Conservation (phyloP, 1,140 invertebrate genomes). For the Drosophila suzukii region DNA sequence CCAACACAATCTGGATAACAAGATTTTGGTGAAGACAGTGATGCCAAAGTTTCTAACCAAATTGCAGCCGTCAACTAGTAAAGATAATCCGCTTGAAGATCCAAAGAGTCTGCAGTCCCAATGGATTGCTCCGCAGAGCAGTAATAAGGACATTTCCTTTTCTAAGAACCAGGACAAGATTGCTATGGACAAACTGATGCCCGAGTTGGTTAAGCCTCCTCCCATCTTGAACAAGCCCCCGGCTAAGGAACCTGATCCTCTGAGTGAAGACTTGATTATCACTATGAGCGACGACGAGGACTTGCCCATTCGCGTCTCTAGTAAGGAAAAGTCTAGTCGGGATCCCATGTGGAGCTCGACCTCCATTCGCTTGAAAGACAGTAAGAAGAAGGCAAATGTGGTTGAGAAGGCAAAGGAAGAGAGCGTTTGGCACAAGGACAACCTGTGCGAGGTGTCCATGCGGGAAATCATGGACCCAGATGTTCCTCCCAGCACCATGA, state of each 20-base stretch:
- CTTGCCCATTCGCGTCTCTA: neutral
- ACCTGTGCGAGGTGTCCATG: neutral
- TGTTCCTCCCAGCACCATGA: neutral
- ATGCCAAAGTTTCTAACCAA: neutral
- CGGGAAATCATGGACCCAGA: no score
- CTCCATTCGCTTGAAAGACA: neutral
- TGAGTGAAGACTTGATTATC: neutral
- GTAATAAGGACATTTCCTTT: neutral
- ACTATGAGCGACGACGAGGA: neutral
- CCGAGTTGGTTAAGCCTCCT: neutral
- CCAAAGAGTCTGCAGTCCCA: neutral
- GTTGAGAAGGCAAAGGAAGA: neutral
- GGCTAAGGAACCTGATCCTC: neutral
- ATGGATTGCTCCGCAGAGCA: neutral
- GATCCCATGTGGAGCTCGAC: neutral
- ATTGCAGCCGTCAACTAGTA: neutral
- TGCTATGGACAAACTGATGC: neutral
- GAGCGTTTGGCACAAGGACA: neutral
- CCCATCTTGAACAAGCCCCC: neutral
- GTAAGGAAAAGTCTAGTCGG: neutral
- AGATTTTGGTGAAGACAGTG: slow-evolving; percentile 1
- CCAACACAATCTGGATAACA: neutral
- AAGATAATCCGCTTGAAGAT: no score
- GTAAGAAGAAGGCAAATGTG: no score
- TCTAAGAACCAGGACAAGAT: neutral